Evolutionary conservation across 1,140 invertebrate genomes (phyloP).

Genomic region (Saccostrea glomerata): DNA sequence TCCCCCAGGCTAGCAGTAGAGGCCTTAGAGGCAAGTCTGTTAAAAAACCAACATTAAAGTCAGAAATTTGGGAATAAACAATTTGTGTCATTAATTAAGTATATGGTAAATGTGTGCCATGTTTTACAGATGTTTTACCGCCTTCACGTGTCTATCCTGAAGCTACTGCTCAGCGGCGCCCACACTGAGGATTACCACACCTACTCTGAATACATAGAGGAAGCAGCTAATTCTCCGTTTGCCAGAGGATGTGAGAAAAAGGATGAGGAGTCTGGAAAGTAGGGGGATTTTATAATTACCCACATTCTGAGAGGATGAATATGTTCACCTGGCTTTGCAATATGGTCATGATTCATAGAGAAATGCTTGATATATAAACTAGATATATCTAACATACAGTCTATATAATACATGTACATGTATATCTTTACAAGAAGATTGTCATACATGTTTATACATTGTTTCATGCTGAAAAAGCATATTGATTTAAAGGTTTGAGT

Average conservation of each 20-base stretch:
- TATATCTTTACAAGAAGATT: no score
- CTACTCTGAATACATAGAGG: conserved; percentile 74
- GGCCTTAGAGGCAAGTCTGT: conserved; percentile 86
- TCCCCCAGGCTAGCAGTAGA: conserved; percentile 92
- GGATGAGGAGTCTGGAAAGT: conserved; percentile 64
- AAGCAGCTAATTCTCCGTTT: conserved; percentile 78
- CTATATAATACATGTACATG: no score
- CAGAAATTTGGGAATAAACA: no score
- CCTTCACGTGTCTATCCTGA: conserved; percentile 90
- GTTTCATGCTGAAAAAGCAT: no score
- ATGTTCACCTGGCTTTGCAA: no score
- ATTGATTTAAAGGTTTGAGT: no score
- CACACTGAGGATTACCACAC: conserved; percentile 74
- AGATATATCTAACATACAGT: no score
- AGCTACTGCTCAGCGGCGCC: conserved; percentile 87
- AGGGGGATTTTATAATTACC: neutral
- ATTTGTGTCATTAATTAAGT: no score
- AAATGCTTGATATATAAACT: no score
- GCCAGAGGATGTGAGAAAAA: conserved; percentile 74
- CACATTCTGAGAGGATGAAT: no score
- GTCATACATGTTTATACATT: no score
- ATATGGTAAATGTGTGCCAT: neutral
- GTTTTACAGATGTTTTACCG: conserved; percentile 80
- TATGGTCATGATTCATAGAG: no score
- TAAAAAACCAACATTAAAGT: neutral